phyloP scores from a whole-genome alignment of 1,140 invertebrate species.

The Drosophila yakuba region DNA sequence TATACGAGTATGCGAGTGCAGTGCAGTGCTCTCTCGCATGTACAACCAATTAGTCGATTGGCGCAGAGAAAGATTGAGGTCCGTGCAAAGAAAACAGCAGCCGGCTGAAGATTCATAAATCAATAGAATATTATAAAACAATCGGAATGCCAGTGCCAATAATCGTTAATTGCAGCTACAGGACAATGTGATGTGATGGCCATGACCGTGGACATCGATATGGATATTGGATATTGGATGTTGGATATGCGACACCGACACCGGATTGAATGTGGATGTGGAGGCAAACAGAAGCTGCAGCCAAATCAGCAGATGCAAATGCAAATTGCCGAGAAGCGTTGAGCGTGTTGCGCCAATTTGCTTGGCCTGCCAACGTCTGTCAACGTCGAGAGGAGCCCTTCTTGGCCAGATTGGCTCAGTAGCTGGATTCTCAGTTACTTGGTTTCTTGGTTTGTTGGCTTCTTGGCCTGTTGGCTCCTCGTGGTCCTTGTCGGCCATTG shows the following conservation, averaged over 20 bases:
- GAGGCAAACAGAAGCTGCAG: background rate
- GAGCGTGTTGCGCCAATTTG: constrained; percentile 77
- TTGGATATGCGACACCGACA: constrained; percentile 11
- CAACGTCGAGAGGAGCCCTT: constrained; percentile 55
- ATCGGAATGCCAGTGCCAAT: constrained; percentile 52
- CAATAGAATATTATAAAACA: constrained; percentile 71
- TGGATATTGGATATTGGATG: constrained; percentile 22
- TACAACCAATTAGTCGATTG: constrained; percentile 72
- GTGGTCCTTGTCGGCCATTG: constrained; percentile 42
- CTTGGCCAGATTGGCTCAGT: constrained; percentile 23
- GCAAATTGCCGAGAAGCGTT: constrained; percentile 39
- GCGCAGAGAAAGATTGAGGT: constrained; percentile 31
- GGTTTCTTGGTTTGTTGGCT: constrained; percentile 4
- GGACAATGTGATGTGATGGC: constrained; percentile 54
- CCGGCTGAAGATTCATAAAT: constrained; percentile 52
- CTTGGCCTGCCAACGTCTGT: constrained; percentile 74
- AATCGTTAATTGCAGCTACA: constrained; percentile 53
- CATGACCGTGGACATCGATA: constrained; percentile 24
- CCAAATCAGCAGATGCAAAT: constrained; percentile 32
- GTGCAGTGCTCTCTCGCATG: constrained; percentile 28
- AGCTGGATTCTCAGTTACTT: constrained; percentile 6
- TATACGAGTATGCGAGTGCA: constrained; percentile 19
- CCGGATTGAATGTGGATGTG: constrained; percentile 8
- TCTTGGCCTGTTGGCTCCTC: constrained; percentile 15
- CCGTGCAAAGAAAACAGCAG: constrained; percentile 21